A percentile compares a stretch with the other conserved stretches of the same genome.
Evolutionary conservation across 2,888 invertebrate genomes (phyloP).

Genomic region (Lithodes maja): DNA sequence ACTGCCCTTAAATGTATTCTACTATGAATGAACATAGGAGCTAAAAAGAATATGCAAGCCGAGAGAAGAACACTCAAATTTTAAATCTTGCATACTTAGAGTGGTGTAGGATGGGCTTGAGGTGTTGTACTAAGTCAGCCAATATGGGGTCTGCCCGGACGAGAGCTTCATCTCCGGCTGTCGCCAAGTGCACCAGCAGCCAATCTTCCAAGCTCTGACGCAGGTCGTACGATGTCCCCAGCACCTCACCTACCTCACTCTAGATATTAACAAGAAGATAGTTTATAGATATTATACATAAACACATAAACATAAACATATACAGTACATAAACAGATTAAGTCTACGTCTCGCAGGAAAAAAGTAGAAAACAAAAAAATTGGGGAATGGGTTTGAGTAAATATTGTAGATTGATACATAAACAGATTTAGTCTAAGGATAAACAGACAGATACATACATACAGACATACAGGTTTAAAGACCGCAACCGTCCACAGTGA

Average conservation of each 20-base stretch:
- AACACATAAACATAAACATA: not conserved
- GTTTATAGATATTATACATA: not conserved
- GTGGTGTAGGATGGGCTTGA: conserved; percentile 51
- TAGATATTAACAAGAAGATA: conserved; percentile 16
- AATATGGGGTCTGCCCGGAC: conserved; percentile 47
- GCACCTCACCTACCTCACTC: conserved; percentile 59
- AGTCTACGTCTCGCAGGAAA: no score
- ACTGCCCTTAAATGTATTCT: not conserved
- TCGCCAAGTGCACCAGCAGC: conserved; percentile 21
- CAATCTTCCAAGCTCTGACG: conserved; percentile 55
- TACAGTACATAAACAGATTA: no score
- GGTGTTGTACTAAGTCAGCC: conserved; percentile 39
- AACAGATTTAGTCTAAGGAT: no score
- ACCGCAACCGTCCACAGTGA: no score
- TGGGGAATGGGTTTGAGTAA: no score
- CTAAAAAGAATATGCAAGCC: not conserved
- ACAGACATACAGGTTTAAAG: no score
- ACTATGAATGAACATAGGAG: not conserved
- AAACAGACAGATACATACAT: no score
- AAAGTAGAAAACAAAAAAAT: no score
- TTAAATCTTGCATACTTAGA: conserved; percentile 33
- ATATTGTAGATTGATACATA: no score
- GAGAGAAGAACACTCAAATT: not conserved
- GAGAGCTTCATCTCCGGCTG: conserved; percentile 46
- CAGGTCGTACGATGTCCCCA: conserved; percentile 53